These are phyloP conservation scores for Microcebus jonahi DNA, from an alignment of 2,113 vertebrate genomes.

Conservation along the genomic window DNA sequence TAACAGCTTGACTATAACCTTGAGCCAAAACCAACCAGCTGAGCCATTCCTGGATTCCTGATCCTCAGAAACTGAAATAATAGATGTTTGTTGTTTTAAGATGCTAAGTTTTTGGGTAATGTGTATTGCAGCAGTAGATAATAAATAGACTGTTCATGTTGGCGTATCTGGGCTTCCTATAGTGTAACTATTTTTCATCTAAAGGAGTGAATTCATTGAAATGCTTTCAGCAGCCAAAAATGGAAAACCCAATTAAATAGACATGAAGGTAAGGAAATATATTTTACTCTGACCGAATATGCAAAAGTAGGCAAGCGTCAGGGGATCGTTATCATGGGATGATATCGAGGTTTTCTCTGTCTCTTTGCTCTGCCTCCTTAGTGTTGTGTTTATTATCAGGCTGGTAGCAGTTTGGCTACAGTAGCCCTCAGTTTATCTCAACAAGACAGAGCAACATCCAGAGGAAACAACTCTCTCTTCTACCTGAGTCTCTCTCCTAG, in stretches of 20 bases:
- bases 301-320: background rate
- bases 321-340: background rate
- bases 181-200: background rate
- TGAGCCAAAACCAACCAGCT: background rate
- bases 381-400: background rate
- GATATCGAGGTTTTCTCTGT: background rate
- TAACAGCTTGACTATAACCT: background rate
- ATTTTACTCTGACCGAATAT: background rate
- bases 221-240: constrained; percentile 6
- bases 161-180: background rate
- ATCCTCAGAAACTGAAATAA: background rate
- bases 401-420: background rate
- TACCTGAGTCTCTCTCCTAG: background rate
- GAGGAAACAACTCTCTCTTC: background rate
- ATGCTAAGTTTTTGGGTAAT: background rate
- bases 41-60: background rate
- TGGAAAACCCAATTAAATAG: constrained; percentile 15
- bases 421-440: background rate
- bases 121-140: background rate
- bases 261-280: background rate
- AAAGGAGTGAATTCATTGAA: background rate
- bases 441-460: background rate
- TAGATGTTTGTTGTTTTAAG: constrained; percentile 5
- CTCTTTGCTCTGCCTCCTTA: background rate
- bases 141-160: background rate